Percentiles rank a stretch among this genome's conserved stretches.
These are phyloP conservation scores for Aurelia aurita complex sp. Pacific DNA, from an alignment of 30 jellyfish, hydroid and myxozoan genomes.

Conservation along the genomic window DNA sequence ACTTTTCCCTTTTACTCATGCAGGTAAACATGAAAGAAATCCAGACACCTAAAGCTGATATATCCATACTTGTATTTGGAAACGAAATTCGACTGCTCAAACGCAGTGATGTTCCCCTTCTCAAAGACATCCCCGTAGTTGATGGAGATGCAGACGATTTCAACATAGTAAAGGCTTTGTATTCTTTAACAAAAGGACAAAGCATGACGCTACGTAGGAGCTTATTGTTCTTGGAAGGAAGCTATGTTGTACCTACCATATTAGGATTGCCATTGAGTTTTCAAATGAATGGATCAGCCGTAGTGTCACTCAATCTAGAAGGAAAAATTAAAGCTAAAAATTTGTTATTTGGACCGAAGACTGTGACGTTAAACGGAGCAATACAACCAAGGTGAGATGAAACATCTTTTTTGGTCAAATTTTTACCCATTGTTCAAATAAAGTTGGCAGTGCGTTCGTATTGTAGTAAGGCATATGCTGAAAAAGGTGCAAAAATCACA, in stretches of 20 bases:
- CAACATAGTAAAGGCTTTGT: constrained; percentile 68
- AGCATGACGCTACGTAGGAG: constrained; percentile 64
- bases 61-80: constrained; percentile 78
- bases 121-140: constrained; percentile 85
- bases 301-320: constrained; percentile 61
- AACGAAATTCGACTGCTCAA: constrained; percentile 73
- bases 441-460: too few species aligned
- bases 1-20: too few species aligned
- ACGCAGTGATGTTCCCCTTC: not conserved
- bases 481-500: too few species aligned
- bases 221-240: constrained; percentile 75
- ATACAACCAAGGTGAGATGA: constrained; percentile 75
- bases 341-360: constrained; percentile 82
- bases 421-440: too few species aligned
- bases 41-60: constrained; percentile 59
- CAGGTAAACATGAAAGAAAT: constrained; percentile 90
- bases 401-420: not conserved
- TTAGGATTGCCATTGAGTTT: constrained; percentile 88
- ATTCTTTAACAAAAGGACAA: constrained; percentile 82
- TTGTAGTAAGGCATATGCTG: too few species aligned
- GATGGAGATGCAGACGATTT: constrained; percentile 73
- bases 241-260: constrained; percentile 82
- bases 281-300: constrained; percentile 89
- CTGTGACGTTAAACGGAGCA: constrained; percentile 64
- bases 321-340: constrained; percentile 75